Conservation (phyloP, 2,113 vertebrate genomes). For the Psittacula cyanocephala region DNA sequence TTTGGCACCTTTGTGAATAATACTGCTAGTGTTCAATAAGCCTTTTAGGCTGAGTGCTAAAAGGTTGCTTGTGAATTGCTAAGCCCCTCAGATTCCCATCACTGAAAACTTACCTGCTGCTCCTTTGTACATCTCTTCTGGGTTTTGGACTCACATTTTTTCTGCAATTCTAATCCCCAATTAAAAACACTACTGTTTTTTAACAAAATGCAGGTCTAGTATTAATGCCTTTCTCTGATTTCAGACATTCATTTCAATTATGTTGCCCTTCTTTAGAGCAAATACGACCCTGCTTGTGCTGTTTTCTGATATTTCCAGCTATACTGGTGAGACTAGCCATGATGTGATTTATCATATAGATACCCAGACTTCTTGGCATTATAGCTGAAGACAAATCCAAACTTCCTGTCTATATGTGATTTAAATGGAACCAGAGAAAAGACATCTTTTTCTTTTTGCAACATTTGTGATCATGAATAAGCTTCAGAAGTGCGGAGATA, state of each 20-base stretch:
- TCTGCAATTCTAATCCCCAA: neutral
- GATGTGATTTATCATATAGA: neutral
- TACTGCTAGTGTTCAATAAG: neutral
- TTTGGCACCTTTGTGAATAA: neutral
- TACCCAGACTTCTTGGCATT: neutral
- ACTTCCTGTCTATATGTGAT: neutral
- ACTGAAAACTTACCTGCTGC: neutral
- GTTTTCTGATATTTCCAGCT: neutral
- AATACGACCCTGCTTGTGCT: neutral
- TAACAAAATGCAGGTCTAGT: neutral
- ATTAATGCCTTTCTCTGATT: neutral
- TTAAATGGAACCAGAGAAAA: neutral
- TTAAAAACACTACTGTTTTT: neutral
- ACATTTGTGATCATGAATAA: neutral
- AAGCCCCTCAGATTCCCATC: neutral
- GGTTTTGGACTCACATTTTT: neutral
- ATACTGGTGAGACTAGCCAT: neutral
- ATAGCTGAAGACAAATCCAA: neutral
- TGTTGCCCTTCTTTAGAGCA: neutral
- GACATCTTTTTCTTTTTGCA: neutral
- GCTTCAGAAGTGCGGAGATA: neutral
- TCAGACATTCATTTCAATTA: neutral
- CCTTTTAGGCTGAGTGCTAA: neutral
- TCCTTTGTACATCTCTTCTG: neutral
- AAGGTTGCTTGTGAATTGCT: neutral